Conservation (phyloP, 2,797 vertebrate genomes). For the Argya squamiceps region DNA sequence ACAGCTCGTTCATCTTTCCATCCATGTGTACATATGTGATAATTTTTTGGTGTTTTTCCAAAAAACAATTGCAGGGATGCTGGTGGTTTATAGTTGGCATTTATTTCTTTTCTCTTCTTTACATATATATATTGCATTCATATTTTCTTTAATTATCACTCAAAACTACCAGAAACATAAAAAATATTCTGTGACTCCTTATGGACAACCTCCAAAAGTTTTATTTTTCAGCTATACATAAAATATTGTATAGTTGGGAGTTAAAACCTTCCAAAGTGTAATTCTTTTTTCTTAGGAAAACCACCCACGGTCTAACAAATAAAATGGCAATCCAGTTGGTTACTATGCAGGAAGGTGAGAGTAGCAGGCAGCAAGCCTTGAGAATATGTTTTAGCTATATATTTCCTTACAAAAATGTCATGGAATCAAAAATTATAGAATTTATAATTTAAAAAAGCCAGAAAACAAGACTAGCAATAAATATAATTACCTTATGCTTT, state of each 20-base stretch:
- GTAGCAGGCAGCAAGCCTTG: background rate
- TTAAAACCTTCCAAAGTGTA: background rate
- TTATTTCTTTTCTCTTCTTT: background rate
- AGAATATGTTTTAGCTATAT: background rate
- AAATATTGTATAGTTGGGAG: background rate
- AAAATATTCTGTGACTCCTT: background rate
- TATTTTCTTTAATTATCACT: background rate
- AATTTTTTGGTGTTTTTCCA: background rate
- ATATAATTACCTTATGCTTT: background rate
- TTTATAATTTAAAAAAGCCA: background rate
- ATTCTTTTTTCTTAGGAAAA: background rate
- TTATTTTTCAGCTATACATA: background rate
- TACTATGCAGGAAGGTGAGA: background rate
- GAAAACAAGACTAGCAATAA: background rate
- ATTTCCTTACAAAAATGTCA: background rate
- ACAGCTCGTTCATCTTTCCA: background rate
- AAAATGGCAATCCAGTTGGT: background rate
- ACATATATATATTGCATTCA: background rate
- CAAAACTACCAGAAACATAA: background rate
- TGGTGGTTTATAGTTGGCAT: background rate
- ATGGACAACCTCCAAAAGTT: background rate
- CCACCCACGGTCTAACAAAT: background rate
- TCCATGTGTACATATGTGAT: fast-evolving
- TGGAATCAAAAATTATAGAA: background rate
- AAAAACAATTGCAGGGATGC: background rate